Conservation (phyloP, 2,113 vertebrate species). For the Urocitellus parryii region DNA sequence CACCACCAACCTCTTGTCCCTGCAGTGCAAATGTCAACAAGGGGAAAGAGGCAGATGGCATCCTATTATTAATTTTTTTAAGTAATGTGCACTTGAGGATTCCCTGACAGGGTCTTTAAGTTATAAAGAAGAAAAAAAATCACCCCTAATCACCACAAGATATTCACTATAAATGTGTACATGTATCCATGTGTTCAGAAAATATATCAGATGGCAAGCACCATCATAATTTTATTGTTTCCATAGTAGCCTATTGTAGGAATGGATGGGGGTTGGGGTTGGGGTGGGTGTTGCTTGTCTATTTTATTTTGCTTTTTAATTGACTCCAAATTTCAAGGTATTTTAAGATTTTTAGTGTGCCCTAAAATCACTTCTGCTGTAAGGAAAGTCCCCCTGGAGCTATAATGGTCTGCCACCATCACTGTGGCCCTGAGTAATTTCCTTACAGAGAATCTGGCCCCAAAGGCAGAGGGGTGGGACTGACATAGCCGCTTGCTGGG, state of each 20-base stretch:
- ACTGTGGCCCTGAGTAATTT: neutral
- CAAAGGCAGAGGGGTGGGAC: neutral
- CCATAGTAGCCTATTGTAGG: neutral
- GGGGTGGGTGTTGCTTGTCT: neutral
- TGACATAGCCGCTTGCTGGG: neutral
- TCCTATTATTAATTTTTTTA: neutral
- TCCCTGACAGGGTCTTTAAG: neutral
- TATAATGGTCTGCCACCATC: neutral
- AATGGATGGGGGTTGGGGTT: neutral
- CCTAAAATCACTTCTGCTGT: neutral
- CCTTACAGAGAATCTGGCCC: neutral
- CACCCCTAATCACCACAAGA: neutral
- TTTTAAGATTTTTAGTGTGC: neutral
- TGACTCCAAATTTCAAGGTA: neutral
- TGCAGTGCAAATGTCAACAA: neutral
- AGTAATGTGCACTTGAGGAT: neutral
- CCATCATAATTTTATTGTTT: neutral
- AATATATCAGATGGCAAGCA: neutral
- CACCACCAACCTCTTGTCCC: neutral
- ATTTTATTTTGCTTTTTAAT: slow-evolving; percentile 7
- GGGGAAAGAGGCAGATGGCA: neutral
- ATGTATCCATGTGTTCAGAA: neutral
- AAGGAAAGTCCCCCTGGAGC: neutral
- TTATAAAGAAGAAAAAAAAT: slow-evolving; percentile 20
- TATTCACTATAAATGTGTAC: neutral